Evolutionary conservation across 2,113 vertebrate genomes (phyloP).

Genomic region (Gopherus flavomarginatus): DNA sequence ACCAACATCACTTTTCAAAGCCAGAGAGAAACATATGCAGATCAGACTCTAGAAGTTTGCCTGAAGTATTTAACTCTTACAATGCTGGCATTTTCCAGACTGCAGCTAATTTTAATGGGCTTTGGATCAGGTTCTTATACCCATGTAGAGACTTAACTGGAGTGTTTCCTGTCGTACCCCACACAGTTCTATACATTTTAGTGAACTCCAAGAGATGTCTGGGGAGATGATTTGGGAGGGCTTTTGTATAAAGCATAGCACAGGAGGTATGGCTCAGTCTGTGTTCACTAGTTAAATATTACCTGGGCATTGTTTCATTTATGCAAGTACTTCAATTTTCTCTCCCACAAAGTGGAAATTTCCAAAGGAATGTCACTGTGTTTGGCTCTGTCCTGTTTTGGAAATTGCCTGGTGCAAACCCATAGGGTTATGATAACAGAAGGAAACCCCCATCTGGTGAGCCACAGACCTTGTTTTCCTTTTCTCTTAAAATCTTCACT

Average conservation of each 20-base stretch:
- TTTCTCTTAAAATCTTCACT: background rate
- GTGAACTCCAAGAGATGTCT: rapidly evolving
- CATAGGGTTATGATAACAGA: background rate
- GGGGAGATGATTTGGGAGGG: background rate
- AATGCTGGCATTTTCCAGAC: background rate
- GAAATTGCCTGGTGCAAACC: background rate
- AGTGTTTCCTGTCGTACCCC: background rate
- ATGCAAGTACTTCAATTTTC: background rate
- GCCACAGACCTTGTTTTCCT: background rate
- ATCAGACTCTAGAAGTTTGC: background rate
- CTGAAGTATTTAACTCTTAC: background rate
- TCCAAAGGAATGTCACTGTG: background rate
- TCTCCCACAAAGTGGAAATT: background rate
- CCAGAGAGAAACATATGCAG: rapidly evolving
- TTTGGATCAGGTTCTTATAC: background rate
- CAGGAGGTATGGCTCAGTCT: background rate
- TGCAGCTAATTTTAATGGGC: background rate
- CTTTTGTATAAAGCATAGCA: background rate
- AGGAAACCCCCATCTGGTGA: background rate
- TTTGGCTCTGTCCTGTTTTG: background rate
- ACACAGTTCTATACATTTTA: rapidly evolving
- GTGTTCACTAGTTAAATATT: background rate
- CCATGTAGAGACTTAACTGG: background rate
- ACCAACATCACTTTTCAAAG: background rate
- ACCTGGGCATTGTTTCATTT: background rate